phyloP scores from a whole-genome alignment of 2,888 invertebrate genomes.

The Chymomyza amoena region DNA sequence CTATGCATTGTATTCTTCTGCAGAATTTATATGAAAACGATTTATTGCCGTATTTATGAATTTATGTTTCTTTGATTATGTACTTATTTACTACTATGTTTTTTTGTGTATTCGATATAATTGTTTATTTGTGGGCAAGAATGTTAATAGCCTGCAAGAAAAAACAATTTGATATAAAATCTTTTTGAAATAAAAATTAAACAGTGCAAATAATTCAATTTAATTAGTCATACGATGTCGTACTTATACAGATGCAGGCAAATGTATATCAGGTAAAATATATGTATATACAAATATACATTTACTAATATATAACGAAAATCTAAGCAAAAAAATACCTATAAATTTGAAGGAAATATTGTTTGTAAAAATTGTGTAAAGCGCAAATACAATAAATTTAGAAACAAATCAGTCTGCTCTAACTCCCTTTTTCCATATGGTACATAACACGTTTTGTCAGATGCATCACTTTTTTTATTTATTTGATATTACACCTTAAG shows the following conservation, averaged over 20 bases:
- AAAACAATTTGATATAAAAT: constrained; percentile 8
- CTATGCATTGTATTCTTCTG: constrained; percentile 7
- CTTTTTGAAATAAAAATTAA: constrained; percentile 30
- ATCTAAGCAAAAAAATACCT: constrained; percentile 16
- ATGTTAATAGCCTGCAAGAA: neutral
- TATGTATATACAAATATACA: constrained; percentile 47
- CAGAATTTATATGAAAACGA: constrained; percentile 33
- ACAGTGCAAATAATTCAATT: constrained; percentile 66
- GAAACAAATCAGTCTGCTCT: neutral
- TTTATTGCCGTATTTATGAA: constrained; percentile 58
- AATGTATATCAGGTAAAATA: constrained; percentile 35
- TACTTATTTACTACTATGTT: constrained; percentile 24
- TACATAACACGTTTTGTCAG: constrained; percentile 38
- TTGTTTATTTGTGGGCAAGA: neutral
- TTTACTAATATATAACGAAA: constrained; percentile 47
- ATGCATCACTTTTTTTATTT: constrained; percentile 61
- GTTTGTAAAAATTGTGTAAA: constrained; percentile 36
- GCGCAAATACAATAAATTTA: constrained; percentile 7
- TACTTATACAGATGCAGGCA: constrained; percentile 25
- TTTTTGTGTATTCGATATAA: neutral
- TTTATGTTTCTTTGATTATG: constrained; percentile 46
- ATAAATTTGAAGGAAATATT: constrained; percentile 31
- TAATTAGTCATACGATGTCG: constrained; percentile 58
- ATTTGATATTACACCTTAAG: constrained; percentile 60
- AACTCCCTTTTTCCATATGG: neutral